Evolutionary conservation across 2,113 vertebrate species (phyloP).

Genomic region (Brachionichthys hirsutus): DNA sequence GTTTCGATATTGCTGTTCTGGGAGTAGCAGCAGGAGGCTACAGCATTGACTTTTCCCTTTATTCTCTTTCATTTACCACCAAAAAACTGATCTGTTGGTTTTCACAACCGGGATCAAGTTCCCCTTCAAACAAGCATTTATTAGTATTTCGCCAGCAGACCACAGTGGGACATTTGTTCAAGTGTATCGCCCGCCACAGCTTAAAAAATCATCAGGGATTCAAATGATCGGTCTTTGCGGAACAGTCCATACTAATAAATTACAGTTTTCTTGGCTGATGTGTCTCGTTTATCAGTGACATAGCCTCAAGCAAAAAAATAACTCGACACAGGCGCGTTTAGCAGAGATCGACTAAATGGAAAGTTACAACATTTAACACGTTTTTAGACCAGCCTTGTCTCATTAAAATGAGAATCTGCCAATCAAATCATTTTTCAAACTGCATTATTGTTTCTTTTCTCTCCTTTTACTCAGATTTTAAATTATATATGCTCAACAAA

Average conservation of each 20-base stretch:
- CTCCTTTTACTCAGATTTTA: not conserved
- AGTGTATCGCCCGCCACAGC: too few species aligned
- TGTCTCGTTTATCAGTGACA: constrained; percentile 12
- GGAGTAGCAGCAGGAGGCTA: not conserved
- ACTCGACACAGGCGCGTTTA: constrained; percentile 26
- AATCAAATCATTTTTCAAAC: not conserved
- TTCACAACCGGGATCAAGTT: constrained; percentile 13
- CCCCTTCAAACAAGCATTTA: constrained; percentile 25
- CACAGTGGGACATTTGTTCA: not conserved
- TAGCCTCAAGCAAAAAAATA: constrained; percentile 35
- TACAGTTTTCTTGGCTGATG: too few species aligned
- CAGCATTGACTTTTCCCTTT: constrained; percentile 2
- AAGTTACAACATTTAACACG: constrained; percentile 3
- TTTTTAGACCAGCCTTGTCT: not conserved
- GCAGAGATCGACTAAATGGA: constrained; percentile 2
- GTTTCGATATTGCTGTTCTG: constrained; percentile 12
- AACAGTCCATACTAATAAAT: too few species aligned
- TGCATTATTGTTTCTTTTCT: not conserved
- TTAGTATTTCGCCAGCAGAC: constrained; percentile 5
- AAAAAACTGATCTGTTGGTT: constrained; percentile 10
- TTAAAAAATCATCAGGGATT: too few species aligned
- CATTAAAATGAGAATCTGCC: constrained; percentile 1
- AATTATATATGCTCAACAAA: too few species aligned
- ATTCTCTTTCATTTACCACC: constrained; percentile 14
- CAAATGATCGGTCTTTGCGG: too few species aligned